Base-by-base conservation (phyloP, 2,888 invertebrate genomes). In the Melieria crassipennis region DNA sequence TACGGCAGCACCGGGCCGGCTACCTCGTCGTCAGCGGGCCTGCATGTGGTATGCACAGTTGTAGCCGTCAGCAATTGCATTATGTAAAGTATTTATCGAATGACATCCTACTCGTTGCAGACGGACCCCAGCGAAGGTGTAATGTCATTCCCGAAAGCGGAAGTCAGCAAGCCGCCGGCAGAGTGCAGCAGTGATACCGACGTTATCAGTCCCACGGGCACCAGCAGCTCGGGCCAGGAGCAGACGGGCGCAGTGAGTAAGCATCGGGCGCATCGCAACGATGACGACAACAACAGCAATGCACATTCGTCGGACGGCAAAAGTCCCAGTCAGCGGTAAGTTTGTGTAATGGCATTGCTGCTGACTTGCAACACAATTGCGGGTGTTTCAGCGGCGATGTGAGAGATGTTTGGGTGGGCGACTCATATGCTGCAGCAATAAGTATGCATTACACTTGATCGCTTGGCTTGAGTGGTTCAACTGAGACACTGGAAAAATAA, bases 1-100 rank as follows among this genome's bases (percentile, higher is more conserved):
- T 94, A 94, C 90, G 94, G 92, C 73, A 92, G 92, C 80, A 92
- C 92, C 65, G 91, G 92, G 74, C 89, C 89, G 73, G 91, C 91
- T 71, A 89, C 90, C 79, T 90, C 88, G 82, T 90, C 89, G 85
- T 89, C 88, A 72, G 77, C 89, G 78, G 82, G 82, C 81, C 86
- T 89, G 78, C 88, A 90, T 86, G 89, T 89, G 89, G 91, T 91
- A 83, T 83, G 87, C 82, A 47, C 9, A 48, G 13, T 43, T 4
- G n/a, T 46, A 42, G 16, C 30, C 30, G 30, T n/a, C 45, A 47
- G 48, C 7, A n/a, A 10, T 47, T 16, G 4, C 47, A 16, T 0
- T 61, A 61, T 4, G 43, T 46, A 61, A 61, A 5, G 52, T 52
- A 52, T 13, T 11, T 6, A 52, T 9, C 11, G 5, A 52, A 52